Evolutionary conservation across 2,888 invertebrate genomes (phyloP).

Genomic region (Arctia plantaginis): DNA sequence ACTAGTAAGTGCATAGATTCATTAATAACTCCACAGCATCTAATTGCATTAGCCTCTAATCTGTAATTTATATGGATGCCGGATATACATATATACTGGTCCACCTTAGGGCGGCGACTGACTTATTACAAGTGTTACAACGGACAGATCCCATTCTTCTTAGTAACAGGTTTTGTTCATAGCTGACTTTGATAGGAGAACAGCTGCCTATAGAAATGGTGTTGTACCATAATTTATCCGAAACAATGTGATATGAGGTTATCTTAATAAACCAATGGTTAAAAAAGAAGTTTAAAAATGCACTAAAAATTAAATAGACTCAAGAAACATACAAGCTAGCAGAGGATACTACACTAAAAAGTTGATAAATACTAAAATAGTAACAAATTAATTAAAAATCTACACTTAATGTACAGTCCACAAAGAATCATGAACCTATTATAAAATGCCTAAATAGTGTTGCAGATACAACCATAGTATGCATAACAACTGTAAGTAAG

Average conservation of each 20-base stretch:
- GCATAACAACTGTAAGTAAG: neutral
- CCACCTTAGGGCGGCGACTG: conserved; percentile 25
- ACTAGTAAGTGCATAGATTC: conserved; percentile 36
- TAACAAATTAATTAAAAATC: too few relatives aligned
- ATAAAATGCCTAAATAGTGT: neutral
- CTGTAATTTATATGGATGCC: conserved; percentile 49
- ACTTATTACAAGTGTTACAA: neutral
- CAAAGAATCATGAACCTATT: neutral
- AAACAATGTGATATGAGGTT: too few relatives aligned
- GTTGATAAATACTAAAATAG: too few relatives aligned
- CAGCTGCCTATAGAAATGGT: neutral
- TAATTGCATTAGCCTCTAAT: conserved; percentile 55
- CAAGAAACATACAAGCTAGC: too few relatives aligned
- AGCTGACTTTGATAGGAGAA: neutral
- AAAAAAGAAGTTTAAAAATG: too few relatives aligned
- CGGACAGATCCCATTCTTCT: neutral
- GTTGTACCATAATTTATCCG: neutral
- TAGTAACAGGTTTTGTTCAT: too few relatives aligned
- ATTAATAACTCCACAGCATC: conserved; percentile 47
- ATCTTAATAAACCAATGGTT: too few relatives aligned
- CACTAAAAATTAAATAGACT: neutral
- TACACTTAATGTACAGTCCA: too few relatives aligned
- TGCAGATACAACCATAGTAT: neutral
- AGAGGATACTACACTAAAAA: too few relatives aligned
- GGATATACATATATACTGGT: conserved; percentile 40